Percentiles rank a stretch among this genome's conserved stretches.
These are phyloP conservation scores for Telmatochromis bifrenatus DNA, from an alignment of 2,113 vertebrate genomes.

Conservation along the genomic window DNA sequence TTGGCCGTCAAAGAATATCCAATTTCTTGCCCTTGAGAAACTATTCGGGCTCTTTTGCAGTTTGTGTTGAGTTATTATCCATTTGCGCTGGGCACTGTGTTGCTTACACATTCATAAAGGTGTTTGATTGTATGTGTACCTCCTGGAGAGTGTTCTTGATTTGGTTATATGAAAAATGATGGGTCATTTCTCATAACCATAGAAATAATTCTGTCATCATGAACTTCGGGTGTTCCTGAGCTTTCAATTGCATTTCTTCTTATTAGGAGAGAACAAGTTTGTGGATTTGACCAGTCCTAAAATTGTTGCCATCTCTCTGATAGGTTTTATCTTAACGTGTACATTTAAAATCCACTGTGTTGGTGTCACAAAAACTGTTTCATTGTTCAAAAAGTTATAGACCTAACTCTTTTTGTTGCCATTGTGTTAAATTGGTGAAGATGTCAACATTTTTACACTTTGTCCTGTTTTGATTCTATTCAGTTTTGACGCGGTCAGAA, in stretches of 20 bases:
- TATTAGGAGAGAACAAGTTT: not conserved
- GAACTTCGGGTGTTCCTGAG: not conserved
- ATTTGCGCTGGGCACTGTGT: not conserved
- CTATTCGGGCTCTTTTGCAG: not conserved
- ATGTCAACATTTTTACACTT: not conserved
- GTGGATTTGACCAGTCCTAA: not conserved
- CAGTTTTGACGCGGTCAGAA: fast-evolving
- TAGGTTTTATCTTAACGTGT: not conserved
- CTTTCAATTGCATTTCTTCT: not conserved
- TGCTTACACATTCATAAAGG: not conserved
- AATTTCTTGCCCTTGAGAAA: not conserved
- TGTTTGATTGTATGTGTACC: not conserved
- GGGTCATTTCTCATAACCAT: not conserved
- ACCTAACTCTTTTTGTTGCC: not conserved
- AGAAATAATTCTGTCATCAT: not conserved
- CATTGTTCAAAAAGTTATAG: not conserved
- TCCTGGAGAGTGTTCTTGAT: not conserved
- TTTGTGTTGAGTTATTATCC: not conserved
- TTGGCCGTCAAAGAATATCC: not conserved
- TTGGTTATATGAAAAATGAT: not conserved
- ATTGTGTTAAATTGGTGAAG: not conserved
- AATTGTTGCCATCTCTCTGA: not conserved
- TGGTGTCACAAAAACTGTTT: not conserved
- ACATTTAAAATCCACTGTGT: not conserved
- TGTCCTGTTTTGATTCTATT: not conserved